A percentile compares a stretch with the other conserved stretches of the same genome.
phyloP scores from a whole-genome alignment of 2,797 vertebrate genomes.

The Glyptemys insculpta region DNA sequence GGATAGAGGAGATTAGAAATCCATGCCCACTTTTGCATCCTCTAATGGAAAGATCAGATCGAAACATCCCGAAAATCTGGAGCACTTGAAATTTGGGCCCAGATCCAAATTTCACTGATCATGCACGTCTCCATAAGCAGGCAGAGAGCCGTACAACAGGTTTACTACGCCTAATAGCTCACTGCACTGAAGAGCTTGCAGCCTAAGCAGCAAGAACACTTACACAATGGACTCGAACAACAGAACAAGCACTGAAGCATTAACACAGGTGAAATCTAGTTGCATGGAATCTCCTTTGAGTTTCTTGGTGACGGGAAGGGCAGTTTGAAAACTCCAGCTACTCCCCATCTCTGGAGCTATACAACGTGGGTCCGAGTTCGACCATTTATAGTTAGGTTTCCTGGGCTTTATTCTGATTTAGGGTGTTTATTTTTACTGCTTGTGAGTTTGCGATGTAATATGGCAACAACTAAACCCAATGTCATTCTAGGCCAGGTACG shows the following conservation, averaged over 20 bases:
- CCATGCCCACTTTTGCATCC: conserved; percentile 23
- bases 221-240: conserved; percentile 37
- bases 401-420: not conserved
- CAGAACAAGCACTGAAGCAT: fast-evolving
- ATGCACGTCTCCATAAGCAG: conserved; percentile 14
- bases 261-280: fast-evolving
- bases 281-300: not conserved
- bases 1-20: conserved; percentile 51
- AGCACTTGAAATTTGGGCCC: conserved; percentile 52
- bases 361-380: not conserved
- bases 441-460: not conserved
- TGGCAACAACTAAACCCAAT: not conserved
- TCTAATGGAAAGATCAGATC: not conserved
- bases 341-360: not conserved
- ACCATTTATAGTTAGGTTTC: not conserved
- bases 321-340: not conserved
- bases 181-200: not conserved
- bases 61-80: conserved; percentile 26
- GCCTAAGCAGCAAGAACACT: conserved; percentile 42
- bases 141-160: not conserved
- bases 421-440: not conserved
- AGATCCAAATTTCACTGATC: conserved; percentile 46
- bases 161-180: conserved; percentile 60
- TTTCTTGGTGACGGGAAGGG: not conserved
- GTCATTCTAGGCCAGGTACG: not conserved